Percentiles rank a stretch among this genome's conserved stretches.
phyloP scores from a whole-genome alignment of 2,797 vertebrate genomes.

The Micromesistius poutassou region DNA sequence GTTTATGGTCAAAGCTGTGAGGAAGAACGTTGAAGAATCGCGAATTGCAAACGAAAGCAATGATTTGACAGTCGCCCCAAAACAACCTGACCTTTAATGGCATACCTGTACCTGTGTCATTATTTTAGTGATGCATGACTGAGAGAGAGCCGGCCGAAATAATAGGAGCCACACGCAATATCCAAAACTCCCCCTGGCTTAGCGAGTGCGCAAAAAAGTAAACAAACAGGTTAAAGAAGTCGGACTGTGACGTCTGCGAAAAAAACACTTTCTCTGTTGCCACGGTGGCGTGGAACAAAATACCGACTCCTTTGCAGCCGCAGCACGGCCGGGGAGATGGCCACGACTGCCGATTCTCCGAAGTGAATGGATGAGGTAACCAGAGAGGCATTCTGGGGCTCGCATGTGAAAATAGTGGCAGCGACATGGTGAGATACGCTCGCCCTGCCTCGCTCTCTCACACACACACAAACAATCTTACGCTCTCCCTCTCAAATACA shows the following conservation, averaged over 20 bases:
- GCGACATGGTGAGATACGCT: slow-evolving; percentile 21
- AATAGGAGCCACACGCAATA: neutral
- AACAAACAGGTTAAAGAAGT: no score
- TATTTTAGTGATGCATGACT: no score
- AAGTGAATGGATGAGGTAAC: slow-evolving; percentile 17
- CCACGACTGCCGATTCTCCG: neutral
- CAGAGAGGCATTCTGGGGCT: slow-evolving; percentile 16
- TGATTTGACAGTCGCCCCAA: no score
- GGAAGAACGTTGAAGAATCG: no score
- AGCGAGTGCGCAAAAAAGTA: no score
- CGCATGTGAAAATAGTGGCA: slow-evolving; percentile 11
- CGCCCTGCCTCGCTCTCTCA: slow-evolving; percentile 8
- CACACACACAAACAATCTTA: neutral
- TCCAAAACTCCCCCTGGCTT: neutral
- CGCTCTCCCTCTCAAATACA: no score
- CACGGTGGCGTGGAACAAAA: neutral
- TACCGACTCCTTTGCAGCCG: neutral
- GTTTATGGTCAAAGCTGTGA: neutral
- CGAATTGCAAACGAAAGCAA: neutral
- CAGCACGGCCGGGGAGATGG: neutral
- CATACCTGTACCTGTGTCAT: no score
- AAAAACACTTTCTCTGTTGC: neutral
- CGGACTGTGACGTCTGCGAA: neutral
- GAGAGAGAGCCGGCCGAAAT: no score
- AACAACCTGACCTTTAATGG: no score